Evolutionary conservation across 1,140 invertebrate species (phyloP), one percentile per base, ranked within the genome.

Genomic region (Aphis craccivora): DNA sequence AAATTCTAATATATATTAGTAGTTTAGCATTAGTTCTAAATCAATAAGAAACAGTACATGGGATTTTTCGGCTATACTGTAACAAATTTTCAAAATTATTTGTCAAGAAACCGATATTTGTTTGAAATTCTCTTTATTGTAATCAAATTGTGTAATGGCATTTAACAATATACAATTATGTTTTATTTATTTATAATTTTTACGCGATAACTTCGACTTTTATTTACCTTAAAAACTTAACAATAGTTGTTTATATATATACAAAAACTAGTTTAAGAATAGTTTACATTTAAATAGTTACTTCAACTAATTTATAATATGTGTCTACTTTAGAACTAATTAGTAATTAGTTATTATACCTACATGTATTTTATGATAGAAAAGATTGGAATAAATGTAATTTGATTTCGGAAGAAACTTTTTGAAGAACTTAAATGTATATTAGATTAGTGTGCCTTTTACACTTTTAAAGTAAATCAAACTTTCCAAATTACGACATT

Each of bases 401-500:
- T 89, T 89, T 53, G 8, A 89, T 55, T 55, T 53, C 6, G 20
- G 20, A 35, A 53, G 20, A 89, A 51, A 9, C 22, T 53, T 37
- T 53, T 35, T 23, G 1, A 5, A 88, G 45, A 51, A 51, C 35
- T 35, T 89, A 11, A 89, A 89, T 89, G 18, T 53, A 53, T 53
- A 35, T 89, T 35, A 55, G 88, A 35, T 53, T 20, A 35, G 35
- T 55, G n/a, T 55, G 35, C 22, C n/a, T 88, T 88, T 88, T 88
- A 51, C 35, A 88, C 30, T 88, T 88, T 23, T 20, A 35, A 88
- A 53, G 87, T 88, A 88, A 88, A 89, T 55, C 51, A 55, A 89
- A 89, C 88, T 55, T 89, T 89, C 43, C 51, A 37, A 89, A 40
- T 89, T 89, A 89, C 88, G 23, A 53, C 35, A 55, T 55, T 55